A percentile compares a stretch with the other conserved stretches of the same genome.
Conservation (phyloP, 2,888 invertebrate species). For the Dicranocentrus wangi region DNA sequence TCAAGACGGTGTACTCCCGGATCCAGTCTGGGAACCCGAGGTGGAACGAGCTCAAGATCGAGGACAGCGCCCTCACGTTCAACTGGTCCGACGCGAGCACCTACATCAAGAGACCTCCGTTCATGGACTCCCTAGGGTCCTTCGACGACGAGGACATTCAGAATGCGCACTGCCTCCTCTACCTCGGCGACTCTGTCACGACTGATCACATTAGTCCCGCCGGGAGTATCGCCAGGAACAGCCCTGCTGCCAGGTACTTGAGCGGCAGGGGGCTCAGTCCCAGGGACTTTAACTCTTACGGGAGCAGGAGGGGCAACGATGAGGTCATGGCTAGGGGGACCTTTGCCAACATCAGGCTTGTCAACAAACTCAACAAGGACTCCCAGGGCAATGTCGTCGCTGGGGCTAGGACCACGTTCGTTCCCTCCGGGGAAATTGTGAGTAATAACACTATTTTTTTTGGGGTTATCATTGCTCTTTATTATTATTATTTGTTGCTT, state of each 20-base stretch:
- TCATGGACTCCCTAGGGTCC: conserved; percentile 82
- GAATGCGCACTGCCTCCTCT: conserved; percentile 84
- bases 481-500: not conserved
- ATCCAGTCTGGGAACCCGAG: conserved; percentile 88
- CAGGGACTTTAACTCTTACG: conserved; percentile 98
- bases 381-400: conserved; percentile 77
- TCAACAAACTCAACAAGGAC: conserved; percentile 85
- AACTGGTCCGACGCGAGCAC: conserved; percentile 93
- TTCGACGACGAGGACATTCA: conserved; percentile 74
- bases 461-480: not conserved
- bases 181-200: conserved; percentile 96
- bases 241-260: conserved; percentile 91
- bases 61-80: conserved; percentile 85
- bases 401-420: conserved; percentile 90
- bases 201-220: conserved; percentile 99
- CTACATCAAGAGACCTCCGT: conserved; percentile 96
- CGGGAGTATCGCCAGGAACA: conserved; percentile 95
- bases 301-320: conserved; percentile 96
- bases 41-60: conserved; percentile 89
- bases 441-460: not conserved
- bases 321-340: conserved; percentile 98
- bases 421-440: conserved; percentile 89
- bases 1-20: conserved; percentile 90
- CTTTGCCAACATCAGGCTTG: conserved; percentile 96
- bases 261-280: conserved; percentile 86